Conservation (phyloP, 2,888 invertebrate genomes). For the Nomada ruficornis region DNA sequence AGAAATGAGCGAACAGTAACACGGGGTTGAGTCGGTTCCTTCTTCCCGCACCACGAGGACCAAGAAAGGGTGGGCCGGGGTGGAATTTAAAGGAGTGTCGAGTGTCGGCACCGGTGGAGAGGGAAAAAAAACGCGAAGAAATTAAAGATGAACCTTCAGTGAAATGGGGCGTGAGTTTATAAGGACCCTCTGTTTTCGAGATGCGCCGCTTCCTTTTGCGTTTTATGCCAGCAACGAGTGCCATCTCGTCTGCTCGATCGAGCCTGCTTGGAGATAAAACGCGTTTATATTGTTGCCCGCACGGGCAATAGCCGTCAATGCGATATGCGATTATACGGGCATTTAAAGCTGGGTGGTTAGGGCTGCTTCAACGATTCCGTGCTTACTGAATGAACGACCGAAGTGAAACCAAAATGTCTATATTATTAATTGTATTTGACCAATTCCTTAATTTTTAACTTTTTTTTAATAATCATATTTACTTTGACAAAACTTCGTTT, state of each 20-base stretch:
- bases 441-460: too few relatives aligned
- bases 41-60: conserved; percentile 35
- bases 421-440: too few relatives aligned
- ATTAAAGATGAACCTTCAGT: conserved; percentile 84
- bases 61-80: conserved; percentile 64
- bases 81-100: conserved; percentile 83
- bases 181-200: conserved; percentile 75
- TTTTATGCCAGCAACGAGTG: conserved; percentile 54
- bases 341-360: conserved; percentile 5
- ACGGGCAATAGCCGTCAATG: background rate
- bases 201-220: conserved; percentile 54
- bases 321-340: conserved; percentile 8
- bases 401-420: too few relatives aligned
- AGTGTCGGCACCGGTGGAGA: conserved; percentile 70
- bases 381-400: too few relatives aligned
- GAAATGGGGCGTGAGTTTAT: conserved; percentile 84
- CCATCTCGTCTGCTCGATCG: conserved; percentile 57
- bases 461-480: too few relatives aligned
- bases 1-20: conserved; percentile 83
- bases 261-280: conserved; percentile 43
- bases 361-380: too few relatives aligned
- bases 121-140: conserved; percentile 81
- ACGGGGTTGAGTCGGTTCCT: conserved; percentile 64
- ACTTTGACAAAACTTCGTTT: too few relatives aligned
- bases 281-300: conserved; percentile 36